Base-by-base conservation (phyloP, 2,888 invertebrate genomes). In the Mermis nigrescens region DNA sequence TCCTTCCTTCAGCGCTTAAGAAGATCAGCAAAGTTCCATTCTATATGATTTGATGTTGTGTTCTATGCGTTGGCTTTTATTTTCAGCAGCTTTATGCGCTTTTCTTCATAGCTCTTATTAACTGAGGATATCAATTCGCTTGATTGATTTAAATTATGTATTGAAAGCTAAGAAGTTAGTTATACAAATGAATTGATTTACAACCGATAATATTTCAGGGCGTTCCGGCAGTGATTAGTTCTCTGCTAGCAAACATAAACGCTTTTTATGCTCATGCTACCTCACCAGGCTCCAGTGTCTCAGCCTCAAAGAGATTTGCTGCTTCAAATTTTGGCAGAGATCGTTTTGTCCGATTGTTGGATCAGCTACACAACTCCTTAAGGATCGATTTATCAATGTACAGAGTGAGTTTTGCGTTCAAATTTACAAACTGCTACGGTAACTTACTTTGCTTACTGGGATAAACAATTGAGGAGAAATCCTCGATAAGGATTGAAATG, bases 301-400 rank as follows among this genome's bases (percentile, higher is more conserved):
- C 95, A 22, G 98, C 98, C 57, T 91, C 92, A 67, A 98, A 98
- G 76, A 82, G 98, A 71, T 99, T 99, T 76, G 90, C 95, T 64
- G 98, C 98, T 61, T 95, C 95, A 68, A 98, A 99, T 78, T 98
- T 98, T 78, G 98, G 98, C 88, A 98, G 98, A 83, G 98, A 98
- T 73, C 95, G 98, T 76, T 99, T 99, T 77, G 94, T 99, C 28
- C 95, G 95, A 74, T 79, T 99, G 31, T 78, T 99, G 70, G 98
- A 99, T 73, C 95, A 98, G 76, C 79, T 99, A 67, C 98, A 99
- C 80, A 99, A 98, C 75, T 95, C 95, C 1, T 79, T 99, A 57
- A 79, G 98, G 66, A 98, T 98, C 72, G 98, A 98, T 76, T 79
- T 99, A 65, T 94, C 92, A 61, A 91, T 94, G 89, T 99, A 98